A percentile compares a stretch with the other conserved stretches of the same genome.
Conservation (phyloP, 2,113 vertebrate genomes). For the Tychaedon coryphoeus region DNA sequence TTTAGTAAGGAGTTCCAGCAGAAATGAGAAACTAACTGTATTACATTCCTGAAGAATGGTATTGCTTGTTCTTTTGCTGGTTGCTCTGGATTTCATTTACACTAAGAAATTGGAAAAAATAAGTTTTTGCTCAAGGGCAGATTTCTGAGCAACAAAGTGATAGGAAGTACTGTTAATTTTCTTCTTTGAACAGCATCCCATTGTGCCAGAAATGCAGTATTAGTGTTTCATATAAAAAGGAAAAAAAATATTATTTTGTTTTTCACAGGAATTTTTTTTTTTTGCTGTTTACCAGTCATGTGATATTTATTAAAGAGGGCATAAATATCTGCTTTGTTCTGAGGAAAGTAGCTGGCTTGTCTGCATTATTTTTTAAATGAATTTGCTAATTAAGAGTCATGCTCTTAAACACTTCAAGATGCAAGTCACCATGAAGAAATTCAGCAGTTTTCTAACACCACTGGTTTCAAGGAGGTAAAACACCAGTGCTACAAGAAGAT, state of each 20-base stretch:
- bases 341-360: not conserved
- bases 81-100: slow-evolving; percentile 8
- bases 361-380: not conserved
- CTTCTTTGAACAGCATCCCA: not conserved
- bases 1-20: not conserved
- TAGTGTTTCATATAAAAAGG: not conserved
- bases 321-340: not conserved
- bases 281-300: not conserved
- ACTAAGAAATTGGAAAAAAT: not conserved
- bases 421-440: not conserved
- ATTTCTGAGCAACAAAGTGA: not conserved
- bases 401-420: not conserved
- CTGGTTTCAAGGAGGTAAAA: not conserved
- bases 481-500: not conserved
- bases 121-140: not conserved
- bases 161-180: not conserved
- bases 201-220: not conserved
- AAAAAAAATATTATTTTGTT: not conserved
- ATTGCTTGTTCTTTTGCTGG: not conserved
- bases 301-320: not conserved
- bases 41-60: not conserved
- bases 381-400: not conserved
- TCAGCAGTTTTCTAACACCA: not conserved
- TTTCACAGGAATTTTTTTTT: not conserved
- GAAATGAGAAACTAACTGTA: not conserved